Percentiles rank a stretch among this genome's conserved stretches.
Evolutionary conservation across 2,888 invertebrate species (phyloP).

Genomic region (Adelphocoris suturalis): DNA sequence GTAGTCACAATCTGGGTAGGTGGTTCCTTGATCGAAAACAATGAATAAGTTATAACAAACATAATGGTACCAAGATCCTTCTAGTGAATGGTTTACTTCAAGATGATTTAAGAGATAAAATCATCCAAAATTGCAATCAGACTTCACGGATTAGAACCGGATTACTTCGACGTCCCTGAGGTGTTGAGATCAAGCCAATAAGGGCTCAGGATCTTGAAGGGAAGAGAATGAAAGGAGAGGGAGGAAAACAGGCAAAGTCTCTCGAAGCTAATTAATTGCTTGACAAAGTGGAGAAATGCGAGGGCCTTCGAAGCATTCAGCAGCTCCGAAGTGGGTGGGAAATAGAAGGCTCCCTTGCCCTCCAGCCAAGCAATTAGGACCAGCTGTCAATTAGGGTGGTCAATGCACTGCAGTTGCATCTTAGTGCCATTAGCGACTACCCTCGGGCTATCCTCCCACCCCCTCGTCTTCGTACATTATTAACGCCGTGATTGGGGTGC

Average conservation of each 20-base stretch:
- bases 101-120: background rate
- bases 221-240: slow-evolving; percentile 17
- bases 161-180: background rate
- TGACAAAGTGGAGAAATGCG: slow-evolving; percentile 44
- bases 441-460: background rate
- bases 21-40: too few relatives aligned
- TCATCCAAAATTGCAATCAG: background rate
- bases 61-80: too few relatives aligned
- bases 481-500: background rate
- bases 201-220: background rate
- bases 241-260: slow-evolving; percentile 48
- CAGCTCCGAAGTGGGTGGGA: slow-evolving; percentile 7
- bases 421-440: slow-evolving; percentile 48
- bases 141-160: background rate
- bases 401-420: slow-evolving; percentile 52
- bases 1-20: too few relatives aligned
- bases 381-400: slow-evolving; percentile 51
- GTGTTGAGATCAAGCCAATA: slow-evolving; percentile 29
- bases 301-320: slow-evolving; percentile 12
- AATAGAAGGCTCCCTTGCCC: background rate
- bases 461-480: slow-evolving; percentile 4
- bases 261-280: slow-evolving; percentile 47
- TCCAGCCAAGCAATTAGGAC: slow-evolving; percentile 38
- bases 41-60: too few relatives aligned
- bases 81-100: background rate